Percentiles rank a stretch among this genome's conserved stretches.
Evolutionary conservation across 1,140 invertebrate genomes (phyloP).

Genomic region (Eurosta solidaginis): DNA sequence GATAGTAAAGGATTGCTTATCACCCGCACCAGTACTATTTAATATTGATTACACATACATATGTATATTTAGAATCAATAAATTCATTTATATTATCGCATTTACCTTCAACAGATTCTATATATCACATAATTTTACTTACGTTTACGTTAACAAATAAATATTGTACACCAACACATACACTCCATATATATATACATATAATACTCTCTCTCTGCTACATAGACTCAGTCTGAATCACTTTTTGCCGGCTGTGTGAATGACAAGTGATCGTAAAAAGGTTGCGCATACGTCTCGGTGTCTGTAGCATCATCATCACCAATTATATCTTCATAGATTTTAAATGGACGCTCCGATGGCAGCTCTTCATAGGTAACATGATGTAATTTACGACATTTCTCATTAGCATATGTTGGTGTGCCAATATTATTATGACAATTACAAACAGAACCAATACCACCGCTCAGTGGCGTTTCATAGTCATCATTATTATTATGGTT

Average conservation of each 20-base stretch:
- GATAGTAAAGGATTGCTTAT: no score
- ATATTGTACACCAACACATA: neutral
- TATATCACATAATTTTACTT: no score
- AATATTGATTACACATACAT: no score
- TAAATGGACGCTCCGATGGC: constrained; percentile 45
- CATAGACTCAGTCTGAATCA: neutral
- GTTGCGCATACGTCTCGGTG: constrained; percentile 31
- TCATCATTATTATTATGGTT: constrained; percentile 37
- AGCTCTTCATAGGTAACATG: constrained; percentile 52
- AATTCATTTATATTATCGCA: no score
- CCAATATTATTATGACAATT: constrained; percentile 40
- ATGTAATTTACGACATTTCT: constrained; percentile 40
- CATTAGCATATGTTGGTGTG: constrained; percentile 36
- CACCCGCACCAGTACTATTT: no score
- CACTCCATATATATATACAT: neutral
- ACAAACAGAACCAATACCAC: constrained; percentile 46
- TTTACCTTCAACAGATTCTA: no score
- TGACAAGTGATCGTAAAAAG: constrained; percentile 17
- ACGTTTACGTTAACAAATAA: no score
- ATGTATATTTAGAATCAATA: no score
- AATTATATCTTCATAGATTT: constrained; percentile 50
- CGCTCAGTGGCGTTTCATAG: constrained; percentile 52
- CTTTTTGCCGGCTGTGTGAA: neutral
- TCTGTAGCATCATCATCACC: constrained; percentile 6
- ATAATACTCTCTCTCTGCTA: neutral